Evolutionary conservation across 2,797 vertebrate species (phyloP).

Genomic region (Knipowitschia caucasica): DNA sequence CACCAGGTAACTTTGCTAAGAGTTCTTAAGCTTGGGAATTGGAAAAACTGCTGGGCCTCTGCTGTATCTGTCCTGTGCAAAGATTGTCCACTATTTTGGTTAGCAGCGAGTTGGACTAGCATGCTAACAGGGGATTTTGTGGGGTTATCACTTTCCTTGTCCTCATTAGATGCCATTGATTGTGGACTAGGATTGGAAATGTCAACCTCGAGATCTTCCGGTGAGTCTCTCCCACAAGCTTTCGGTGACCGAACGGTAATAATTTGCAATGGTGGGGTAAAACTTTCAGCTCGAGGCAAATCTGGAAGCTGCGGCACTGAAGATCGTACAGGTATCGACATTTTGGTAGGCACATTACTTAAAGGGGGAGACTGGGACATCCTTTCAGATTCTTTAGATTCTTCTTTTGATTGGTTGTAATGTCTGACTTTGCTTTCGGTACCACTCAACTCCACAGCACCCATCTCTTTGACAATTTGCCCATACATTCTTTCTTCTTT

Average conservation of each 20-base stretch:
- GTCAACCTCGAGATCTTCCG: constrained; percentile 88
- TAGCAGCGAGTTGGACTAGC: constrained; percentile 81
- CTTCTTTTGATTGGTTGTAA: constrained; percentile 78
- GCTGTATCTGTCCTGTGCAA: constrained; percentile 82
- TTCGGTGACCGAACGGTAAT: constrained; percentile 75
- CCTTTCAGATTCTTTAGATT: constrained; percentile 83
- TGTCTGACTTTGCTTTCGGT: constrained; percentile 49
- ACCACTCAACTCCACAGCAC: constrained; percentile 91
- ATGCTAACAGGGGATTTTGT: constrained; percentile 80
- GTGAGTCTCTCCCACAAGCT: constrained; percentile 77
- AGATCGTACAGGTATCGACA: constrained; percentile 65
- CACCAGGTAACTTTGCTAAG: constrained; percentile 96
- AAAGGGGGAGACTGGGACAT: constrained; percentile 76
- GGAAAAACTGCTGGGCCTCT: constrained; percentile 87
- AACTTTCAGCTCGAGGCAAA: constrained; percentile 79
- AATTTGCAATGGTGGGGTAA: constrained; percentile 83
- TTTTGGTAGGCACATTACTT: constrained; percentile 59
- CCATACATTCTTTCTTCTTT: constrained; percentile 98
- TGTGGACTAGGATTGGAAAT: constrained; percentile 85
- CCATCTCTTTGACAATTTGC: constrained; percentile 93
- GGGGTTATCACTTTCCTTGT: constrained; percentile 71
- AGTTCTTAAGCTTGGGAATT: constrained; percentile 92
- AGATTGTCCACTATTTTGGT: constrained; percentile 64
- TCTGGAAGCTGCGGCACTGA: constrained; percentile 71
- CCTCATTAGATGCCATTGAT: constrained; percentile 71